Base-by-base conservation (phyloP, 2,113 vertebrate genomes). In the Chlamydotis undulata region DNA sequence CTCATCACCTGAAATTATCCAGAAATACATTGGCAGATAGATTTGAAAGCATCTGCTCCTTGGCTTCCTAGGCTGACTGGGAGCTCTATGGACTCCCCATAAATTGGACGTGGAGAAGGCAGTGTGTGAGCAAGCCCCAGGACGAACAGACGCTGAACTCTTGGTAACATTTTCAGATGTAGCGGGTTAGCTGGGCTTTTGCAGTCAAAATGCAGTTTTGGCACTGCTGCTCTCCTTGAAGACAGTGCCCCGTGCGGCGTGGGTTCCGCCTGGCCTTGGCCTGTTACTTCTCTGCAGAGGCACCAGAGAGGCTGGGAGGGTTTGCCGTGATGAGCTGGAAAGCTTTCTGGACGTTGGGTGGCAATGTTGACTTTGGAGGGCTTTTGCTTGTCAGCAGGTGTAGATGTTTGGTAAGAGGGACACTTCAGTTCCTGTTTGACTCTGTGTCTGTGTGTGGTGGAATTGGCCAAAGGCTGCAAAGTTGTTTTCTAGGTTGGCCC, bases 381-480 rank as follows among this genome's bases (percentile, higher is more conserved):
- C 64, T 91, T 52, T 49, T 93, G 57, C 75, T 60, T 35, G 8
- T 50, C 87, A 39, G 28, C 5, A 56, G 35, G 49, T 75, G 43
- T 16, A 63, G 69, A 10, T 75, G 39, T 26, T 73, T 45, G 11
- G 45, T 26, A 25, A 13, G 10, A 14, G 14, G 68, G 71, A 15
- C 43, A 10, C 47, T n/a, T 81, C 4, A 0, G 12, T 56, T 83
- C 21, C 68, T 28, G 21, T 45, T n/a, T 37, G 63, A 83, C 18
- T 52, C 21, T 0, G 0, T 37, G 57, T 65, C 77, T 3, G 0
- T 25, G 14, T 15, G 9, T 70, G 28, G 12, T 55, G 35, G 28
- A 87, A 61, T 59, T 47, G 37, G 37, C n/a, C 43, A 68, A 55
- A 60, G 14, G 19, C 50, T 55, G 55, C 50, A 57, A 37, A 53